Evolutionary conservation across 2,888 invertebrate species (phyloP), one percentile per base, ranked within the genome.

Genomic region (Leucania comma): DNA sequence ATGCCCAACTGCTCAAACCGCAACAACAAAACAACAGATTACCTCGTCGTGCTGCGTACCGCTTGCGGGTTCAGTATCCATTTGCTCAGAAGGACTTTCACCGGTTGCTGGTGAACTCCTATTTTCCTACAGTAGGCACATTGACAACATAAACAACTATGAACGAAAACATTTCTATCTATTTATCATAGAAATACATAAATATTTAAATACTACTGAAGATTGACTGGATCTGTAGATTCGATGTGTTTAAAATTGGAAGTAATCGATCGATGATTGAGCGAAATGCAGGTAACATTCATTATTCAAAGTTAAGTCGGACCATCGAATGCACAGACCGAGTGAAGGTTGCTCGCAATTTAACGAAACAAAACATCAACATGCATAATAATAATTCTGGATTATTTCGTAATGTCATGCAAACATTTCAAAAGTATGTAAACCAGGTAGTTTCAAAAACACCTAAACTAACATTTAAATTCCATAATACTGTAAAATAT

Each of bases 81-180:
- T 87, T 35, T 86, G 79, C 68, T 90, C 90, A 75, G 83, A 83
- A 17, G 83, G 76, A 69, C 75, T 81, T 73, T 87, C 89, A 81
- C 87, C 77, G 88, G 83, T 87, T 82, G 89, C 85, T 74, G 90
- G 75, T 75, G 85, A 86, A 77, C 86, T 88, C 83, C 89, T 84
- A 85, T 83, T 86, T 68, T 86, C 91, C 92, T 92, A 91, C 81
- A 89, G 87, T 87, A 88, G 86, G 88, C 87, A 91, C 88, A 90
- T 87, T 85, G 88, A 90, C 86, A 88, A 88, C 85, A 86, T 89
- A 87, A 87, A 87, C 80, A 82, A 84, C 82, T 84, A 86, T 80
- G 75, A 51, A 75, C 81, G 53, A 72, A 83, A 74, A 68, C 42
- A 74, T 77, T 72, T 69, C 62, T 68, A 82, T 79, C 63, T 63